phyloP scores from a whole-genome alignment of 2,113 vertebrate genomes.

The Fregata magnificens region DNA sequence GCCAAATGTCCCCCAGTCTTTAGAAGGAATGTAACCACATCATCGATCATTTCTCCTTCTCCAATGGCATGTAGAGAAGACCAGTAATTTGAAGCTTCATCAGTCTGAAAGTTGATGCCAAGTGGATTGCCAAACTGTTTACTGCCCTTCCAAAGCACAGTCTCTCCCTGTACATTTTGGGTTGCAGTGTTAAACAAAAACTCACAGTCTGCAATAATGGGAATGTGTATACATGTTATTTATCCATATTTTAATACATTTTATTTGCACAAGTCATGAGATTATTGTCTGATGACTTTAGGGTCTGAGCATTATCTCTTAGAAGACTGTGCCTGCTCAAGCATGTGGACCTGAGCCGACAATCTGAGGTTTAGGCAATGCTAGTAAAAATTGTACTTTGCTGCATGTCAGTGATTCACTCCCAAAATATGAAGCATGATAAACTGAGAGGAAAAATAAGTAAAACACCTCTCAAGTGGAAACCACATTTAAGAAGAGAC shows the following conservation, averaged over 20 bases:
- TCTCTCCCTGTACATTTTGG: neutral
- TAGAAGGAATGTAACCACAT: neutral
- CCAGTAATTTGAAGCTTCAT: neutral
- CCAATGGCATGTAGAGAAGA: neutral
- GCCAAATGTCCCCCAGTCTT: neutral
- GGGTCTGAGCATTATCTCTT: neutral
- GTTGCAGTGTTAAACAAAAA: neutral
- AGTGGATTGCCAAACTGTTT: neutral
- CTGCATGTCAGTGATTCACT: slow-evolving; percentile 16
- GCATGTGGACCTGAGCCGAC: neutral
- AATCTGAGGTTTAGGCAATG: neutral
- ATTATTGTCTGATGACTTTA: neutral
- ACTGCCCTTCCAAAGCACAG: neutral
- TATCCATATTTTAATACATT: neutral
- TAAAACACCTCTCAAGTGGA: slow-evolving; percentile 2
- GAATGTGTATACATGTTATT: neutral
- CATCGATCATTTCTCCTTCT: neutral
- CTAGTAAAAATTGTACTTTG: slow-evolving; percentile 38
- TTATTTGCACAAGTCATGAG: neutral
- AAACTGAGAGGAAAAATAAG: neutral
- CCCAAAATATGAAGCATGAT: slow-evolving; percentile 6
- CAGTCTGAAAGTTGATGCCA: neutral
- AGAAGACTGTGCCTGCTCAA: neutral
- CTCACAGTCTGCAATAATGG: neutral
- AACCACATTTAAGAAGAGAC: slow-evolving; percentile 1